phyloP scores from a whole-genome alignment of 2,113 vertebrate species.

The Nothocercus nigrocapillus region DNA sequence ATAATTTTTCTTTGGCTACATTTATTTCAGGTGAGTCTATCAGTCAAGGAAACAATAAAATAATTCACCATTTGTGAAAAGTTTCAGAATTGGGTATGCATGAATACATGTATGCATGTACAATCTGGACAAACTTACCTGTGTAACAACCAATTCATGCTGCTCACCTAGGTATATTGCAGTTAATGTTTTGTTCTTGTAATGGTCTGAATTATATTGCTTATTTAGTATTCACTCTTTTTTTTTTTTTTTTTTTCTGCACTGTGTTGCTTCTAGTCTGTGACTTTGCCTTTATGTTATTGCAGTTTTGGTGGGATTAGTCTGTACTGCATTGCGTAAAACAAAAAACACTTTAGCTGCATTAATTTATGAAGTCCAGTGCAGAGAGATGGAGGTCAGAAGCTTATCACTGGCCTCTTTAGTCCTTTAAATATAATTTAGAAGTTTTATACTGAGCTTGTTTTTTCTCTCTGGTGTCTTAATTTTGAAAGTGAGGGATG shows the following conservation, averaged over 20 bases:
- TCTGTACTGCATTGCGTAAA: neutral
- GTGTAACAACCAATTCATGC: neutral
- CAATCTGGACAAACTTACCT: neutral
- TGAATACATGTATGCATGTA: neutral
- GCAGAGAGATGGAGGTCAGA: conserved; percentile 1
- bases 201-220: neutral
- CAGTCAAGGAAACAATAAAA: neutral
- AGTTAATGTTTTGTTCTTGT: neutral
- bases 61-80: neutral
- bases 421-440: conserved; percentile 3
- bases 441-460: neutral
- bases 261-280: neutral
- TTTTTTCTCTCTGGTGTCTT: neutral
- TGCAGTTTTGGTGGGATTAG: neutral
- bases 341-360: neutral
- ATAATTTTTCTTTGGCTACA: neutral
- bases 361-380: conserved; percentile 7
- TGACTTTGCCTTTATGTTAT: conserved; percentile 15
- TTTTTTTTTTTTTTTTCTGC: neutral
- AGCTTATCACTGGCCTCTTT: neutral
- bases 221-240: neutral
- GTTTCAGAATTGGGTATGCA: neutral
- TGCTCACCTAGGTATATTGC: neutral
- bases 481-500: neutral
- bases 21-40: neutral